Evolutionary conservation across 2,888 invertebrate species (phyloP).

Genomic region (Leptinotarsa tumamoca): DNA sequence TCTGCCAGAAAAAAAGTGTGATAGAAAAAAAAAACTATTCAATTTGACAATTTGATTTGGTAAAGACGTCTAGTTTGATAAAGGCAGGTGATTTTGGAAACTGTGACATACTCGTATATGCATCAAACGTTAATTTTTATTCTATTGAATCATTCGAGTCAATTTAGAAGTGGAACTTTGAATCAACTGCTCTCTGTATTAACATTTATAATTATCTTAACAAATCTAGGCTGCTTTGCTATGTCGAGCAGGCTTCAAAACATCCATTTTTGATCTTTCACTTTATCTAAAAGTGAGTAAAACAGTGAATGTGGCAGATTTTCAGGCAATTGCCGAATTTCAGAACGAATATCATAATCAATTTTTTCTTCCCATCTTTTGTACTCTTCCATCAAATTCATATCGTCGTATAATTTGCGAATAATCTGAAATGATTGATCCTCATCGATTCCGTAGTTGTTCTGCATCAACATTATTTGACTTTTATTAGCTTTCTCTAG

Average conservation of each 20-base stretch:
- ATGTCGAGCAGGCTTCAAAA: not conserved
- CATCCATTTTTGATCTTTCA: not conserved
- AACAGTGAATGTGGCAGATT: not conserved
- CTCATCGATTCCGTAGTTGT: constrained; percentile 71
- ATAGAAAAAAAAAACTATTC: no score
- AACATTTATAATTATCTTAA: no score
- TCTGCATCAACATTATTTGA: constrained; percentile 68
- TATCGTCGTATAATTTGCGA: constrained; percentile 16
- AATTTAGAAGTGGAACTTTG: no score
- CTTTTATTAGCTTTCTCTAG: constrained; percentile 14
- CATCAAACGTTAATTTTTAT: no score
- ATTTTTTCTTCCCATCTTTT: constrained; percentile 3
- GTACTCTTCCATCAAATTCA: constrained; percentile 3
- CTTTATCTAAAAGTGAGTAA: not conserved
- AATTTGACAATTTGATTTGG: no score
- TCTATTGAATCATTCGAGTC: no score
- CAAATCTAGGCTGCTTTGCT: no score
- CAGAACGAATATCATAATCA: not conserved
- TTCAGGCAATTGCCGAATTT: not conserved
- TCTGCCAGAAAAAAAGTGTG: no score
- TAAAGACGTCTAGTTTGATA: no score
- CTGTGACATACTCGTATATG: no score
- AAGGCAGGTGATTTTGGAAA: no score
- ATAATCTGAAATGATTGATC: not conserved
- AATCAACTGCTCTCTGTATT: no score